Evolutionary conservation across 2,888 invertebrate species (phyloP), one percentile per base, ranked within the genome.

Genomic region (Clistopyga incitator): DNA sequence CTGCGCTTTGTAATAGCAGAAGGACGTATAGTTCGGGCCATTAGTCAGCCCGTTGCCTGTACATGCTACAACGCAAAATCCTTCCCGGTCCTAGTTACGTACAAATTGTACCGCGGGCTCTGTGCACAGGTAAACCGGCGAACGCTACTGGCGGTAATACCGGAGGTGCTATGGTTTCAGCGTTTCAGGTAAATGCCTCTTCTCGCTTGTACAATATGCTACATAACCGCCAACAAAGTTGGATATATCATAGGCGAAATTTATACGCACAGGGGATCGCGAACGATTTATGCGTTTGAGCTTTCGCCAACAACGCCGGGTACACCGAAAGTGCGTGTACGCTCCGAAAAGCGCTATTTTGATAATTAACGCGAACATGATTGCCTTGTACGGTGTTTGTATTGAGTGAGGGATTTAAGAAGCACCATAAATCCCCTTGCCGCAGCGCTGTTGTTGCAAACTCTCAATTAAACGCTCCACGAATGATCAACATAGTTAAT

Each of bases 11-110:
- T 56, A 64, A 70, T 70, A 42, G 15, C 20, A 50, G 78, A 76
- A 81, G 77, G 59, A 89, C 91, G 91, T 92, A 92, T 92, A 92
- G 91, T 89, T 89, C 90, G 86, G 89, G 87, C 91, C 92, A 92
- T 92, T 92, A 92, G 92, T 90, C 90, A 90, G 86, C 90, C 86
- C 89, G 88, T 88, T 86, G 88, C 87, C 86, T 84, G 80, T 84
- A 84, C 78, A 84, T 77, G 72, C 42, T 68, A 70, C 61, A 61
- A 72, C 67, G 50, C 76, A 72, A 80, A 83, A 80, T 80, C 77
- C 65, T 56, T 54, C 45, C 45, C 29, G 47, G 18, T 67, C 61
- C 10, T 34, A 59, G 74, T 42, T 25, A 59, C 42, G 29, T 11
- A 56, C 34, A 61, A 50, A 52, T 64, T 70, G 64, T 56, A 29